Conservation (phyloP, 92 coral and sea anemone species). For the Actinostola sp. region DNA sequence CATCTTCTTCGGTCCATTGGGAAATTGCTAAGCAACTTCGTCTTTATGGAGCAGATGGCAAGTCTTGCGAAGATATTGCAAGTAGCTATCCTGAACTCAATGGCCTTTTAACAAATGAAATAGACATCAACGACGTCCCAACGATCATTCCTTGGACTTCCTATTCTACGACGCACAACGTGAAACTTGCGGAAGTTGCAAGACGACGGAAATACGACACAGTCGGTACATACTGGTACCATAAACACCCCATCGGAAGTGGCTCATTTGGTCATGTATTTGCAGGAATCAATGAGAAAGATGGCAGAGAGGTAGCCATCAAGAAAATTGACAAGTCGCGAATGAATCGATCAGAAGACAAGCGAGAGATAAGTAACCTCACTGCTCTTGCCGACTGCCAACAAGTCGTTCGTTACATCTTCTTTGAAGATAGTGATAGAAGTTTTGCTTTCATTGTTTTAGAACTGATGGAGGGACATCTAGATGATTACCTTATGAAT, state of each 20-base stretch:
- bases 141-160: constrained; percentile 23
- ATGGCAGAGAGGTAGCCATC: constrained; percentile 54
- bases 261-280: constrained; percentile 45
- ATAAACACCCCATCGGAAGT: constrained; percentile 18
- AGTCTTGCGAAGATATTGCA: constrained; percentile 6
- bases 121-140: background rate
- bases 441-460: constrained; percentile 38
- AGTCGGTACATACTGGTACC: constrained; percentile 5
- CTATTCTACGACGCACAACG: background rate
- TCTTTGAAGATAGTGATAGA: background rate
- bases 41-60: constrained; percentile 12
- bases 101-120: background rate
- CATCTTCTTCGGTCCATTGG: background rate
- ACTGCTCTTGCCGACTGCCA: constrained; percentile 16
- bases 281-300: constrained; percentile 27
- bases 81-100: background rate
- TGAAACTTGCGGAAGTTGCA: constrained; percentile 14
- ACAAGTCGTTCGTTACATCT: constrained; percentile 33
- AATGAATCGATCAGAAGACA: constrained; percentile 9
- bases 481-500: constrained; percentile 42
- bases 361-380: constrained; percentile 35
- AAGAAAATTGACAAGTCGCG: constrained; percentile 21
- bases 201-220: constrained; percentile 8
- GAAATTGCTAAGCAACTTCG: constrained; percentile 11
- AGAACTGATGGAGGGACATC: constrained; percentile 67